phyloP scores from a whole-genome alignment of 53 echinoderm and acorn worm genomes.

The Zoroaster sp. region DNA sequence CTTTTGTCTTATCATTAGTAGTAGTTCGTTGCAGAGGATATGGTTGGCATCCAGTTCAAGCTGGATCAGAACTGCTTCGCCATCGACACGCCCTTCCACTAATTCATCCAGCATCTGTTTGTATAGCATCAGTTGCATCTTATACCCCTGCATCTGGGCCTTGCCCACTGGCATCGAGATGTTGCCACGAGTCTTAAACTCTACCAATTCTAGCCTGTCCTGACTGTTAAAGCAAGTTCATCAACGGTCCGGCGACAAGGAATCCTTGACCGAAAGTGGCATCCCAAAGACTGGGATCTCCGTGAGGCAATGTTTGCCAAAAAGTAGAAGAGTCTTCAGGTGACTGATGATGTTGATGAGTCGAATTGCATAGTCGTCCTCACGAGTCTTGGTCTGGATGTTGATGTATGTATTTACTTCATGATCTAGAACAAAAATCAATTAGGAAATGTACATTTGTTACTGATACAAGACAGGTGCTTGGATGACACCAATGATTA shows the following conservation, averaged over 20 bases:
- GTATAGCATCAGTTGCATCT: constrained; percentile 88
- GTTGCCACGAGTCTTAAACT: constrained; percentile 85
- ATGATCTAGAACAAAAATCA: constrained; percentile 80
- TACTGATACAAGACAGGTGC: too few relatives aligned
- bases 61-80: constrained; percentile 37
- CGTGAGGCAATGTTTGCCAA: constrained; percentile 51
- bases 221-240: constrained; percentile 74
- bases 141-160: constrained; percentile 78
- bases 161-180: constrained; percentile 38
- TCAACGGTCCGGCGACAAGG: constrained; percentile 82
- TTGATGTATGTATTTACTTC: constrained; percentile 82
- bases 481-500: too few relatives aligned
- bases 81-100: constrained; percentile 59
- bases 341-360: constrained; percentile 74
- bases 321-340: constrained; percentile 58
- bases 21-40: constrained; percentile 60
- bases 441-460: too few relatives aligned
- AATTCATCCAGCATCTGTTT: constrained; percentile 87
- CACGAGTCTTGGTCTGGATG: constrained; percentile 61
- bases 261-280: constrained; percentile 64
- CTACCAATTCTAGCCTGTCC: constrained; percentile 77
- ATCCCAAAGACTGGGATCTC: constrained; percentile 85
- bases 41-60: constrained; percentile 54
- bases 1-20: constrained; percentile 5
- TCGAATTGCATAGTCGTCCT: constrained; percentile 80